A percentile compares a stretch with the other conserved stretches of the same genome.
phyloP scores from a whole-genome alignment of 1,140 invertebrate genomes.

The Camponotus floridanus region DNA sequence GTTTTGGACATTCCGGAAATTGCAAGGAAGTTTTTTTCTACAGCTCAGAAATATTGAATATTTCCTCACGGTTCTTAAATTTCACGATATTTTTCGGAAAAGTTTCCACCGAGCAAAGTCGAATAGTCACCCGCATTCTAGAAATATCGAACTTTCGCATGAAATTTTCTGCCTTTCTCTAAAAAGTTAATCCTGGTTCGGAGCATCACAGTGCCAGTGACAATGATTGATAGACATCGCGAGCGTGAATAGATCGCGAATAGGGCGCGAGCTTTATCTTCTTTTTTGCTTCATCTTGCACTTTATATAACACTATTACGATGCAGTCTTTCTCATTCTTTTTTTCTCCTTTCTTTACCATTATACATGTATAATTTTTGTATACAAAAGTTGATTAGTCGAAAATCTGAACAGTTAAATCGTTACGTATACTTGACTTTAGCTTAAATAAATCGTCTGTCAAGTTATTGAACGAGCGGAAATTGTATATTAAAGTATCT shows the following conservation, averaged over 20 bases:
- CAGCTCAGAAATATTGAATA: conserved; percentile 3
- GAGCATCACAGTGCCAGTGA: conserved; percentile 1
- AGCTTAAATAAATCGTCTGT: background rate
- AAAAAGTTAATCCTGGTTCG: conserved; percentile 22
- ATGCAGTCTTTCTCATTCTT: background rate
- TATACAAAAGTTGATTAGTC: background rate
- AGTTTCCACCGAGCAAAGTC: background rate
- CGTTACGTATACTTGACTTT: background rate
- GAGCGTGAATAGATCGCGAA: conserved; percentile 9
- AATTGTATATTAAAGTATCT: background rate
- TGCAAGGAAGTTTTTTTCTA: background rate
- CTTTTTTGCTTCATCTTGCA: background rate
- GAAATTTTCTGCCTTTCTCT: conserved; percentile 24
- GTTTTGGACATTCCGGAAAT: conserved; percentile 9
- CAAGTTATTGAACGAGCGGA: background rate
- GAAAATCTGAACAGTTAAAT: background rate
- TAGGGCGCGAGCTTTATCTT: background rate
- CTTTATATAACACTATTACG: conserved; percentile 18
- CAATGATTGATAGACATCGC: conserved; percentile 34
- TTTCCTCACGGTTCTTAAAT: background rate
- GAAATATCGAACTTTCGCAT: conserved; percentile 11
- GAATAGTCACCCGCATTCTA: background rate
- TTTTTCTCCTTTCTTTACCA: too few species aligned
- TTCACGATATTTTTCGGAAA: conserved; percentile 17
- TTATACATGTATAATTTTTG: background rate